Evolutionary conservation across 2,113 vertebrate species (phyloP).

Genomic region (Zosterops pallidus): DNA sequence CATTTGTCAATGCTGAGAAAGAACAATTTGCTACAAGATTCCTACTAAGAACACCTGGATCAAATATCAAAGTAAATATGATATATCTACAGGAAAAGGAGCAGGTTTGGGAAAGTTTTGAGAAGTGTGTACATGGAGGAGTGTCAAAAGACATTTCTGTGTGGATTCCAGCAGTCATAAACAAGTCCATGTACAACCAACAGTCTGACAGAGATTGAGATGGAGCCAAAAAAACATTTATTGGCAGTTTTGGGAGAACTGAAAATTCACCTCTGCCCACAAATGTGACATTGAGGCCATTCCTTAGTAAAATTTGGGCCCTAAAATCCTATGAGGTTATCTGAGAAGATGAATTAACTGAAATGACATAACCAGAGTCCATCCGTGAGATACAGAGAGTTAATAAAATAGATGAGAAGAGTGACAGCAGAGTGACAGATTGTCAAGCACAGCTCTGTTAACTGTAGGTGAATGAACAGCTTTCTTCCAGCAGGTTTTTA

Average conservation of each 20-base stretch:
- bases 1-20: conserved; percentile 61
- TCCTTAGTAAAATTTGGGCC: background rate
- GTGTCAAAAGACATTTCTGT: background rate
- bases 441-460: background rate
- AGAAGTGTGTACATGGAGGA: background rate
- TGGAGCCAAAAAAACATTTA: background rate
- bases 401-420: background rate
- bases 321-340: background rate
- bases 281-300: background rate
- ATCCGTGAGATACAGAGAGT: background rate
- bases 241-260: background rate
- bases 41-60: conserved; percentile 42
- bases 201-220: background rate
- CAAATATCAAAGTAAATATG: conserved; percentile 65
- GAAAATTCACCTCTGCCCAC: background rate
- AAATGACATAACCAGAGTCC: background rate
- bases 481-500: background rate
- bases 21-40: conserved; percentile 66
- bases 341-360: background rate
- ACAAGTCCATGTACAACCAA: background rate
- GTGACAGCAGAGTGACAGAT: background rate
- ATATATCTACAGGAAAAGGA: background rate
- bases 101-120: background rate
- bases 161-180: background rate
- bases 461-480: background rate